Percentiles rank a stretch among this genome's conserved stretches.
These are phyloP conservation scores for Apus apus DNA, from an alignment of 2,113 vertebrate species.

Conservation along the genomic window DNA sequence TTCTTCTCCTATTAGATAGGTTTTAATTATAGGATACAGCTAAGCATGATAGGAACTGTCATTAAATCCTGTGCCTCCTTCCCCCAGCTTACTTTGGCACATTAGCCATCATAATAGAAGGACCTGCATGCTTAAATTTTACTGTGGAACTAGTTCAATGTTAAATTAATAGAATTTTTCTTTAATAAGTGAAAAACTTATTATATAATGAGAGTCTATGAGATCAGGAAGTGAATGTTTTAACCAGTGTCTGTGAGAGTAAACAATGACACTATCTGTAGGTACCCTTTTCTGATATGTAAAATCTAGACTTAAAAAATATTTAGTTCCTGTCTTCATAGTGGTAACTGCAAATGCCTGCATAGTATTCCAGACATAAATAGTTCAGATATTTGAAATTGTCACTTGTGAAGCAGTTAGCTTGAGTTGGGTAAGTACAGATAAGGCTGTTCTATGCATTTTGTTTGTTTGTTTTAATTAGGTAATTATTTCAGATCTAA, in stretches of 20 bases:
- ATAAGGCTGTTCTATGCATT: neutral
- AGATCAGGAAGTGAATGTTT: neutral
- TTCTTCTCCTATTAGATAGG: neutral
- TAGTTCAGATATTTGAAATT: neutral
- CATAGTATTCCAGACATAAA: neutral
- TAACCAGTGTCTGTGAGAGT: neutral
- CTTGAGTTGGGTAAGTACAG: neutral
- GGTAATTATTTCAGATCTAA: neutral
- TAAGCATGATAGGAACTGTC: neutral
- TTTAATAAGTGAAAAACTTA: neutral
- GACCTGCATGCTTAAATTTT: neutral
- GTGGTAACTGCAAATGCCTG: neutral
- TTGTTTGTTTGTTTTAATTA: neutral
- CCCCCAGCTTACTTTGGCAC: neutral
- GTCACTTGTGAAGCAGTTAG: neutral
- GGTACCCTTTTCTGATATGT: neutral
- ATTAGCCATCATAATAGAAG: neutral
- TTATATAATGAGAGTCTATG: neutral
- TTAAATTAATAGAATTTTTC: neutral
- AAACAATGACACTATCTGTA: neutral
- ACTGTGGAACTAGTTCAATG: neutral
- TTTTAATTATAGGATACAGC: neutral
- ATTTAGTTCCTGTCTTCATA: neutral
- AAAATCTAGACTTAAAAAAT: neutral
- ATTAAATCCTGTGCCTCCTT: neutral